Evolutionary conservation across 2,888 invertebrate species (phyloP).

Genomic region (Leucophora obtusa): DNA sequence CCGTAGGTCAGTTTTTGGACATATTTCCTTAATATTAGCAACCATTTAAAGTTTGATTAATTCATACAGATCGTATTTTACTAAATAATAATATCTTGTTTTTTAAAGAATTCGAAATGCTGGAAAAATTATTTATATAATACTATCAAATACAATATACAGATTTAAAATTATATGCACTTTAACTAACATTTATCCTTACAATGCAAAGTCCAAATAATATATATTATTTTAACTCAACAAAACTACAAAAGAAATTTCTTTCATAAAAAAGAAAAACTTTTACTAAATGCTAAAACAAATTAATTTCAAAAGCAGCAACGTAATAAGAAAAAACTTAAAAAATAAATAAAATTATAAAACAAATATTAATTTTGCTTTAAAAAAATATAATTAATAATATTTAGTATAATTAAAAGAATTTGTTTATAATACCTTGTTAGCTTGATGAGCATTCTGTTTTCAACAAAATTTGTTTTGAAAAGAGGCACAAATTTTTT

Average conservation of each 20-base stretch:
- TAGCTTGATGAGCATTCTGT: constrained; percentile 78
- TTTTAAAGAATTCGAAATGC: no score
- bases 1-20: no score
- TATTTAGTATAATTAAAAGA: constrained; percentile 46
- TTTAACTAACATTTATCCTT: constrained; percentile 39
- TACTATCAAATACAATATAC: not conserved
- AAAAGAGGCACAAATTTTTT: constrained; percentile 52
- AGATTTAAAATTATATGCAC: not conserved
- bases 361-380: constrained; percentile 28
- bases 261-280: constrained; percentile 1
- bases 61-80: no score
- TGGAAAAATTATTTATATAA: not conserved
- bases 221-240: constrained; percentile 9
- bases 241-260: constrained; percentile 46
- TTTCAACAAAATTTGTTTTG: constrained; percentile 56
- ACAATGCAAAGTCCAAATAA: constrained; percentile 21
- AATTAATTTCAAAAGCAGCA: constrained; percentile 58
- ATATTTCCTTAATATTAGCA: no score
- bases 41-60: no score
- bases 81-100: no score
- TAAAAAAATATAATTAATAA: constrained; percentile 62
- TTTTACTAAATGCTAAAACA: constrained; percentile 33
- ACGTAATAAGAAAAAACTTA: constrained; percentile 37
- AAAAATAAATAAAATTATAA: constrained; percentile 24
- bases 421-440: constrained; percentile 76